Percentiles rank a stretch among this genome's conserved stretches.
These are phyloP conservation scores for Polyommatus icarus DNA, from an alignment of 2,888 invertebrate species.

Conservation along the genomic window DNA sequence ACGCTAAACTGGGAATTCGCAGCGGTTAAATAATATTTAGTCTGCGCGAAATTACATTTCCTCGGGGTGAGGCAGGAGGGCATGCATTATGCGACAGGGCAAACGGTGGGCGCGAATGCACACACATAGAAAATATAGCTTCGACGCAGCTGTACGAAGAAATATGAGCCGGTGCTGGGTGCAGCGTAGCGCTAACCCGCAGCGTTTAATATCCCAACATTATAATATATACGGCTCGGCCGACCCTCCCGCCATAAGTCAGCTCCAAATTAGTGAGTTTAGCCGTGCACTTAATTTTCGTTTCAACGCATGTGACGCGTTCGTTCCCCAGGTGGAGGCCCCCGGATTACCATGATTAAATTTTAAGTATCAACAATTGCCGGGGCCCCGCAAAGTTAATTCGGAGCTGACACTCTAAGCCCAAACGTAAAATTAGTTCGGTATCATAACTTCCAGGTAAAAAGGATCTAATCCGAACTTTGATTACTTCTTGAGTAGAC, in stretches of 20 bases:
- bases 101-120: conserved; percentile 16
- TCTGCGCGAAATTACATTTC: conserved; percentile 14
- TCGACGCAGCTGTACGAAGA: conserved; percentile 50
- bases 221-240: conserved; percentile 63
- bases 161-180: conserved; percentile 56
- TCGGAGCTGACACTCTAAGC: conserved; percentile 3
- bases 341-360: conserved; percentile 44
- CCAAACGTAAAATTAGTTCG: conserved; percentile 14
- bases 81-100: background rate
- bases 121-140: conserved; percentile 39
- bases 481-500: conserved; percentile 5
- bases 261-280: conserved; percentile 60
- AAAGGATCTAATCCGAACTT: conserved; percentile 2
- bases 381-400: conserved; percentile 18
- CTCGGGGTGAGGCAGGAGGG: conserved; percentile 1
- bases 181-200: conserved; percentile 49
- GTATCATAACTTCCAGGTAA: conserved; percentile 23
- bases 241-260: conserved; percentile 53
- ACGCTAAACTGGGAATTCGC: background rate
- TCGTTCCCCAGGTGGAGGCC: conserved; percentile 39
- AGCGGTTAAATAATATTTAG: background rate
- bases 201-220: conserved; percentile 60
- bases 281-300: conserved; percentile 58
- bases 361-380: conserved; percentile 37
- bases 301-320: conserved; percentile 50